Conservation (phyloP, 2,797 vertebrate species). For the Cercopithecus mitis region DNA sequence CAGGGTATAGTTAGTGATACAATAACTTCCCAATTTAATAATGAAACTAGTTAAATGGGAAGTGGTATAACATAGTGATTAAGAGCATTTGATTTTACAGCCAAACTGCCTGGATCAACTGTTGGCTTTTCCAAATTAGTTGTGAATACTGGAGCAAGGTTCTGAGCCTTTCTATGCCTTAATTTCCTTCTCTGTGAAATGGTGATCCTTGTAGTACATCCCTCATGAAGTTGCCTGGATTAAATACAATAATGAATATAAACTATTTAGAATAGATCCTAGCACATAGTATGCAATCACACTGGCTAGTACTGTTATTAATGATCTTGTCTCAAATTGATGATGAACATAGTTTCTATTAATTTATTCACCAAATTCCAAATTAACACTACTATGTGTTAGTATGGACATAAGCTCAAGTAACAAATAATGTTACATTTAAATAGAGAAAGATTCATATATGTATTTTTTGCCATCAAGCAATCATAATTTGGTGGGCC, state of each 20-base stretch:
- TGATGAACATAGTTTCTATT: background rate
- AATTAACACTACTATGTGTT: background rate
- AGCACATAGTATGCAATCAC: background rate
- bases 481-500: slow-evolving; percentile 25
- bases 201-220: background rate
- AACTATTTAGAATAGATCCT: background rate
- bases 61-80: background rate
- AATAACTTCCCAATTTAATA: background rate
- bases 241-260: background rate
- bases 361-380: slow-evolving; percentile 6
- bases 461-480: background rate
- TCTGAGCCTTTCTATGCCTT: background rate
- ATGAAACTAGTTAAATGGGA: background rate
- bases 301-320: slow-evolving; percentile 1
- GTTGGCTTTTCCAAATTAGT: background rate
- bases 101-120: background rate
- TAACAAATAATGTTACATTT: slow-evolving; percentile 5
- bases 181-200: background rate
- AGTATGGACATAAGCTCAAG: background rate
- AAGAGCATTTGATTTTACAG: background rate
- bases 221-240: background rate
- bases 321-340: slow-evolving; percentile 20
- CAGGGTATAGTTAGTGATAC: background rate
- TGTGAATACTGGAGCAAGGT: background rate
- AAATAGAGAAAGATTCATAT: background rate